Evolutionary conservation across 2,888 invertebrate species (phyloP).

Genomic region (Heliconius ismenius): DNA sequence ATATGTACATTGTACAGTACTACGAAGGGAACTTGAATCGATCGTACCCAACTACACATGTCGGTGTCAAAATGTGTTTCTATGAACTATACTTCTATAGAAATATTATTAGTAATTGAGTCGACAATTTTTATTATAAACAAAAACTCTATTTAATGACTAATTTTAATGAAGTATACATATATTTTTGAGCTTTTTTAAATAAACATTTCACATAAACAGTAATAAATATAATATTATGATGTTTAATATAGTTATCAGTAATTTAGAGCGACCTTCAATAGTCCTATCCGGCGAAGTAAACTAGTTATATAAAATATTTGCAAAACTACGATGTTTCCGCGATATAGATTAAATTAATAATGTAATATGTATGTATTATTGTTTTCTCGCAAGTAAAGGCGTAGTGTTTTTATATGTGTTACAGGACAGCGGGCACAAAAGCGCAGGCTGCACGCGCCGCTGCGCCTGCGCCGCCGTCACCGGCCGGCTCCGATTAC

Average conservation of each 20-base stretch:
- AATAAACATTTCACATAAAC: not conserved
- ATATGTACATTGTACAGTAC: not conserved
- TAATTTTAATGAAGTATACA: no score
- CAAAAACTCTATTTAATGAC: no score
- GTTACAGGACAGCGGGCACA: not conserved
- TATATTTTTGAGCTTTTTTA: not conserved
- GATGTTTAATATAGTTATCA: constrained; percentile 1
- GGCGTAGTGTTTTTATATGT: not conserved
- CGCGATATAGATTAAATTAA: not conserved
- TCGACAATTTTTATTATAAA: not conserved
- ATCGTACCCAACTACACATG: not conserved
- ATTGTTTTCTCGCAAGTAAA: not conserved
- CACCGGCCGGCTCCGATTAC: constrained; percentile 21
- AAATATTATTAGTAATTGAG: not conserved
- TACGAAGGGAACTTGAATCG: not conserved
- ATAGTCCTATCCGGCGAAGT: constrained; percentile 1
- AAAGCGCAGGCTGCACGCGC: constrained; percentile 11
- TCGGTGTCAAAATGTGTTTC: not conserved
- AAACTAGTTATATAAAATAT: constrained; percentile 3
- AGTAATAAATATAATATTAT: not conserved
- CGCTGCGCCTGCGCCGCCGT: constrained; percentile 2
- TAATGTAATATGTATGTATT: not conserved
- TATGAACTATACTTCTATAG: not conserved
- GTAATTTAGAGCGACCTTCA: constrained; percentile 3
- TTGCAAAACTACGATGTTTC: not conserved